Evolutionary conservation across 2,113 vertebrate genomes (phyloP).

Genomic region (Mirounga angustirostris): DNA sequence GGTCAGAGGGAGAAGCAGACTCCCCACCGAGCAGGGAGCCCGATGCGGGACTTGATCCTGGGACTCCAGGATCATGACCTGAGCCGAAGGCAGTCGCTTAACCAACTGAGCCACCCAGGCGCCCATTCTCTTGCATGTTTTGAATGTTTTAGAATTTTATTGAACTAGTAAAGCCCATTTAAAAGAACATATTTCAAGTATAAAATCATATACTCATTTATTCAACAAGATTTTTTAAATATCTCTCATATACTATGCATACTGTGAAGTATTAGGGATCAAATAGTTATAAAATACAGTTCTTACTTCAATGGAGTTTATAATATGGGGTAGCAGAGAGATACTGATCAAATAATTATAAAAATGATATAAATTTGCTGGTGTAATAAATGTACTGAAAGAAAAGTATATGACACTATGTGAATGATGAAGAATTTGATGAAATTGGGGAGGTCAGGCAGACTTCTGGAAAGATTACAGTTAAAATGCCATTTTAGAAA

Average conservation of each 20-base stretch:
- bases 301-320: background rate
- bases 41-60: too few relatives aligned
- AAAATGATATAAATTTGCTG: background rate
- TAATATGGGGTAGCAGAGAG: background rate
- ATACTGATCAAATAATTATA: background rate
- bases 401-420: background rate
- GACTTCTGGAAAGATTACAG: background rate
- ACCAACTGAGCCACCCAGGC: too few relatives aligned
- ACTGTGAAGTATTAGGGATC: background rate
- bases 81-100: too few relatives aligned
- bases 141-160: constrained; percentile 3
- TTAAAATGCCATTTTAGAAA: constrained; percentile 35
- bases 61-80: too few relatives aligned
- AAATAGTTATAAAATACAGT: background rate
- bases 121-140: background rate
- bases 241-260: background rate
- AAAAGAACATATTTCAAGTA: background rate
- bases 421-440: background rate
- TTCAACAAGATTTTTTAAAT: background rate
- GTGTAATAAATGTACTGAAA: background rate
- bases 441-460: background rate
- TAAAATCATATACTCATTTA: background rate
- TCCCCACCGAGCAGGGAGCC: too few relatives aligned
- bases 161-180: background rate
- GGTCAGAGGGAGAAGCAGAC: too few relatives aligned